Conservation (phyloP, 2,888 invertebrate species). For the Gastracanthus pulcherrimus region DNA sequence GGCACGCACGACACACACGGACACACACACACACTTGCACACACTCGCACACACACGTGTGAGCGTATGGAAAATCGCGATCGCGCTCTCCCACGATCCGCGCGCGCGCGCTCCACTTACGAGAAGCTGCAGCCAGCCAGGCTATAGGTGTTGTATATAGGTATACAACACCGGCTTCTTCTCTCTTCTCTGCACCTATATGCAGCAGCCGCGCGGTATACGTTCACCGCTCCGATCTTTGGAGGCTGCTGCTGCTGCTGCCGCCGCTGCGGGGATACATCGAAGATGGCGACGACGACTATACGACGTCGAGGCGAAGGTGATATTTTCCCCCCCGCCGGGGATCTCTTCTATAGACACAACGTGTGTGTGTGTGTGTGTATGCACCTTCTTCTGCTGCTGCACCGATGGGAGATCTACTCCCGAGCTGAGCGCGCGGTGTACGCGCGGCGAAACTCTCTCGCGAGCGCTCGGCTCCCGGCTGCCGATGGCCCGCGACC, state of each 20-base stretch:
- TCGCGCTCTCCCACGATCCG: slow-evolving; percentile 18
- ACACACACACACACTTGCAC: not conserved
- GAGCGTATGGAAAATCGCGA: slow-evolving; percentile 8
- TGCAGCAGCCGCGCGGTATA: not conserved
- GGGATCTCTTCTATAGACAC: not conserved
- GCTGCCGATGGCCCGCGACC: slow-evolving; percentile 47
- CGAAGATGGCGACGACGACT: slow-evolving; percentile 49
- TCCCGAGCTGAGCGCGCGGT: not conserved
- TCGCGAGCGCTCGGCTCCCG: not conserved
- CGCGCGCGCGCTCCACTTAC: slow-evolving; percentile 9
- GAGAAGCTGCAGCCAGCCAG: not conserved
- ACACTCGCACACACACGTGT: not conserved
- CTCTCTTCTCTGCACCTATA: not conserved
- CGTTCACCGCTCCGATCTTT: slow-evolving; percentile 40
- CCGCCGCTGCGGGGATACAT: slow-evolving; percentile 46
- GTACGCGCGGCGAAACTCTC: slow-evolving; percentile 46
- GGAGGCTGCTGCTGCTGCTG: no score
- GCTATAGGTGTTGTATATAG: no score
- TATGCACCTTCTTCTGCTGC: not conserved
- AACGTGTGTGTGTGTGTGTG: no score
- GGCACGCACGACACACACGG: not conserved
- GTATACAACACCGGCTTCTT: not conserved
- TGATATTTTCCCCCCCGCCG: slow-evolving; percentile 49
- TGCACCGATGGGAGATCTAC: not conserved
- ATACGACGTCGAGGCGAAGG: slow-evolving; percentile 53